Conservation (phyloP, 1,140 invertebrate genomes). For the Saccostrea cuccullata region DNA sequence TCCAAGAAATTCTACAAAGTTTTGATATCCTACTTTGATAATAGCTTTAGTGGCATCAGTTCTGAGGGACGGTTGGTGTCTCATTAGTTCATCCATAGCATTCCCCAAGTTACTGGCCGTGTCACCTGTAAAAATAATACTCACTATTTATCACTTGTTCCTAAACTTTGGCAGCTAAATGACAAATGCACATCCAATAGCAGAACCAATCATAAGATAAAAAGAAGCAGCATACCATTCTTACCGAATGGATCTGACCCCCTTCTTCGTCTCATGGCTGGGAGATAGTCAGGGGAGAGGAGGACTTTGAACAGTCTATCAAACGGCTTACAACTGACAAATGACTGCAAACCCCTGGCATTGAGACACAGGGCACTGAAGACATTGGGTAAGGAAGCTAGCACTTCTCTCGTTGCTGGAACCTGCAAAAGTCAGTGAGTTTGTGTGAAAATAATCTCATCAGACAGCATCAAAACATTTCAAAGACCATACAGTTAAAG, state of each 20-base stretch:
- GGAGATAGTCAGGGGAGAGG: slow-evolving; percentile 89
- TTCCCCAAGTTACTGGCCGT: slow-evolving; percentile 94
- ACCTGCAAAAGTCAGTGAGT: slow-evolving; percentile 79
- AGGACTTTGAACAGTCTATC: slow-evolving; percentile 89
- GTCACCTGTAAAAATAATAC: slow-evolving; percentile 80
- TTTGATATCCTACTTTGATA: slow-evolving; percentile 82
- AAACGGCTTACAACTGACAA: slow-evolving; percentile 90
- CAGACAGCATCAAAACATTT: too few species aligned
- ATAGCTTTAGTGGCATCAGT: slow-evolving; percentile 89
- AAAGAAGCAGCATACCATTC: slow-evolving; percentile 35
- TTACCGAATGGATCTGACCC: slow-evolving; percentile 88
- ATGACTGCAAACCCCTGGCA: slow-evolving; percentile 88
- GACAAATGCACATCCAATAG: neutral
- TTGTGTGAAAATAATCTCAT: too few species aligned
- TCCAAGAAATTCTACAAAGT: neutral
- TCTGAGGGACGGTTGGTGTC: slow-evolving; percentile 92
- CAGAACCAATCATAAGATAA: neutral
- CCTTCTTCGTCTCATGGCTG: slow-evolving; percentile 90
- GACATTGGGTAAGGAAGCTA: slow-evolving; percentile 93
- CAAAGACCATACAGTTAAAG: too few species aligned
- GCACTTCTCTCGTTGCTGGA: slow-evolving; percentile 92
- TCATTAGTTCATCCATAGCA: slow-evolving; percentile 95
- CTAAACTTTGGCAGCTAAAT: neutral
- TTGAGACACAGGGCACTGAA: slow-evolving; percentile 95
- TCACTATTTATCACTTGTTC: neutral